These are phyloP conservation scores for Rhizoglyphus robini DNA, from an alignment of 1,140 invertebrate species.

Conservation along the genomic window DNA sequence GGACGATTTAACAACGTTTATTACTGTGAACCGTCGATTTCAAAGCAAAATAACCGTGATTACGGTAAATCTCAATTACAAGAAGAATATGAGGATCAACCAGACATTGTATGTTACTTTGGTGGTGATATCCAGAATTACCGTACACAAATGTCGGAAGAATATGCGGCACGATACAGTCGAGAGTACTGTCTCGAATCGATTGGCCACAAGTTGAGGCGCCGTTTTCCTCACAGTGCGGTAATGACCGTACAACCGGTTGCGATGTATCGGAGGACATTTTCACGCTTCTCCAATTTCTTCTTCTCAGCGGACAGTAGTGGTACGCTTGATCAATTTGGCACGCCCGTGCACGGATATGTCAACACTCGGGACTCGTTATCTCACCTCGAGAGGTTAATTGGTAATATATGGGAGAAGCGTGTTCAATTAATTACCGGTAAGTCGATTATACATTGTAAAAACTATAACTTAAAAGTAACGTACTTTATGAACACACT, in stretches of 20 bases:
- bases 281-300: constrained; percentile 75
- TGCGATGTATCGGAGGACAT: constrained; percentile 63
- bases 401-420: constrained; percentile 17
- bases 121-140: constrained; percentile 18
- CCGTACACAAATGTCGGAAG: not conserved
- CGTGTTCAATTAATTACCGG: not conserved
- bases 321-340: constrained; percentile 42
- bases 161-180: not conserved
- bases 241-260: constrained; percentile 56
- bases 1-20: not conserved
- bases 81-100: not conserved
- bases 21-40: too few species aligned
- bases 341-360: not conserved
- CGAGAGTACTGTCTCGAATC: constrained; percentile 41
- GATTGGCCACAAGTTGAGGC: constrained; percentile 48
- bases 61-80: not conserved
- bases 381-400: constrained; percentile 38
- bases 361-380: constrained; percentile 48
- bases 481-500: too few species aligned
- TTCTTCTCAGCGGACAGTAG: constrained; percentile 52
- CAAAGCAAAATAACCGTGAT: not conserved
- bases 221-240: constrained; percentile 51
- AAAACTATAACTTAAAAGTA: too few species aligned
- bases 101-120: constrained; percentile 12
- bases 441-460: too few species aligned